These are phyloP conservation scores for Asobara japonica DNA, from an alignment of 1,140 invertebrate genomes.

Conservation along the genomic window DNA sequence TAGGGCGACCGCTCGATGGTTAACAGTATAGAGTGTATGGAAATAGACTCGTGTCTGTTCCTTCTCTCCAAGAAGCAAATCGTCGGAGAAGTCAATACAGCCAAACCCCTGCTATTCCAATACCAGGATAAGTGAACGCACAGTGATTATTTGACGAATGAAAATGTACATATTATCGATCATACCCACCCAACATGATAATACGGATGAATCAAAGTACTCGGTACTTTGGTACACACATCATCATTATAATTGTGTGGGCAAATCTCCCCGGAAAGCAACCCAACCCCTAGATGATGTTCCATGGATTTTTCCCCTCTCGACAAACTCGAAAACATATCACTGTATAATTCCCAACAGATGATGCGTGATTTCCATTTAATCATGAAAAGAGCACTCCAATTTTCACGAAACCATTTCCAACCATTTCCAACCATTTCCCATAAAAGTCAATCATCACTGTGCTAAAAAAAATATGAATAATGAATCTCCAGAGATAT, in stretches of 20 bases:
- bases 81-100: not conserved
- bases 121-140: not conserved
- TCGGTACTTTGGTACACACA: not conserved
- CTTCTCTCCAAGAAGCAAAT: no score
- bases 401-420: slow-evolving; percentile 39
- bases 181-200: not conserved
- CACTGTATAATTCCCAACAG: slow-evolving; percentile 38
- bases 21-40: no score
- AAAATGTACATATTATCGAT: not conserved
- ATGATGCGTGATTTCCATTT: slow-evolving; percentile 52
- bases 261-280: not conserved
- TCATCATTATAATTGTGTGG: not conserved
- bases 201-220: not conserved
- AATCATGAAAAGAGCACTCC: slow-evolving; percentile 51
- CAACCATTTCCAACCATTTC: slow-evolving; percentile 40
- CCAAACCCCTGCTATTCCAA: not conserved
- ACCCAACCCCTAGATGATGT: not conserved
- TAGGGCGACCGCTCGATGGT: no score
- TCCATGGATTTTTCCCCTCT: not conserved
- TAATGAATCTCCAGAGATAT: no score
- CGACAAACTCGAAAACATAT: slow-evolving; percentile 6
- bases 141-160: not conserved
- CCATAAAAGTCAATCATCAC: not conserved
- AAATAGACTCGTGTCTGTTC: no score
- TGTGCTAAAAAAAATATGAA: slow-evolving; percentile 21